Percentiles rank a stretch among this genome's conserved stretches.
phyloP scores from a whole-genome alignment of 2,888 invertebrate genomes.

The Hypomecis punctinalis region DNA sequence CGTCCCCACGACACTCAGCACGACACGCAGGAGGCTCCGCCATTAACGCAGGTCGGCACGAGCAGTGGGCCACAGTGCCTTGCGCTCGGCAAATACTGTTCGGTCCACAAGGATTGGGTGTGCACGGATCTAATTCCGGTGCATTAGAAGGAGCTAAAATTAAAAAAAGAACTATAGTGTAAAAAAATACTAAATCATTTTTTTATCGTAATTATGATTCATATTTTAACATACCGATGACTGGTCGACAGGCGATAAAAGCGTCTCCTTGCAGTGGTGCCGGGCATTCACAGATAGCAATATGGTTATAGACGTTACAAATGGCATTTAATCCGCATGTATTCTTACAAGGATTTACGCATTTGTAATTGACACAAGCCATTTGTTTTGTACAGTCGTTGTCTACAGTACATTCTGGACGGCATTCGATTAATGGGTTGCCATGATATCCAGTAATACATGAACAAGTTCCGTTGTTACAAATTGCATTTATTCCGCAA shows the following conservation, averaged over 20 bases:
- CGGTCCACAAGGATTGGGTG: slow-evolving; percentile 89
- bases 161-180: too few species aligned
- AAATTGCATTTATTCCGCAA: slow-evolving; percentile 87
- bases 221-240: slow-evolving; percentile 66
- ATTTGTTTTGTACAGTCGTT: slow-evolving; percentile 89
- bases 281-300: slow-evolving; percentile 91
- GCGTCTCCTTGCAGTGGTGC: slow-evolving; percentile 91
- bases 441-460: slow-evolving; percentile 87
- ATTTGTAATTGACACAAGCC: slow-evolving; percentile 90
- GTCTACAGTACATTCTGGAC: slow-evolving; percentile 91
- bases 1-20: slow-evolving; percentile 90
- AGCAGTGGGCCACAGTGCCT: slow-evolving; percentile 87
- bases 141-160: slow-evolving; percentile 50
- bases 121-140: slow-evolving; percentile 83
- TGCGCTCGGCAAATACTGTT: slow-evolving; percentile 89
- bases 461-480: slow-evolving; percentile 85
- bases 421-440: slow-evolving; percentile 88
- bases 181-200: too few species aligned
- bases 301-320: slow-evolving; percentile 91
- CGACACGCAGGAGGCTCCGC: slow-evolving; percentile 91
- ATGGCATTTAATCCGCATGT: slow-evolving; percentile 89
- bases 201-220: too few species aligned
- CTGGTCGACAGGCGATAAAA: slow-evolving; percentile 87
- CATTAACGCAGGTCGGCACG: slow-evolving; percentile 88
- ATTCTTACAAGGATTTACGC: slow-evolving; percentile 90